Evolutionary conservation across 2,797 vertebrate species (phyloP).

Genomic region (Characodon lateralis): DNA sequence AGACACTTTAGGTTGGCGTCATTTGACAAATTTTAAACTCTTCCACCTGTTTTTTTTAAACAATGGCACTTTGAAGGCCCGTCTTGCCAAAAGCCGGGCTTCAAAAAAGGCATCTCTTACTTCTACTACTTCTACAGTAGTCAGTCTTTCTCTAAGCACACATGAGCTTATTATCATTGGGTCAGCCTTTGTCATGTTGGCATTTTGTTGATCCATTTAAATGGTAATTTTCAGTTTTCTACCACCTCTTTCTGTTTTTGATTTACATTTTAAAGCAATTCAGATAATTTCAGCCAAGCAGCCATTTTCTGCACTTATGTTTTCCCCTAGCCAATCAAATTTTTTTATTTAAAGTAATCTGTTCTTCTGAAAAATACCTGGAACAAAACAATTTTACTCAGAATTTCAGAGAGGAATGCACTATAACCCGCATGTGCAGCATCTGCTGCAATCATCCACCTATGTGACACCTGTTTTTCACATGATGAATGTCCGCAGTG

Average conservation of each 20-base stretch:
- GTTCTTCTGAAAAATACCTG: neutral
- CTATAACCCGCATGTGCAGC: no score
- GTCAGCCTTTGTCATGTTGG: no score
- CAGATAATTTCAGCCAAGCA: neutral
- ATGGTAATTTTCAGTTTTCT: no score
- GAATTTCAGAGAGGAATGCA: neutral
- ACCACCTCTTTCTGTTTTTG: no score
- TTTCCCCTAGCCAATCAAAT: neutral
- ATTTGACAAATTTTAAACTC: no score
- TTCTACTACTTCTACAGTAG: no score
- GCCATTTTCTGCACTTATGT: neutral
- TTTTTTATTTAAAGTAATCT: neutral
- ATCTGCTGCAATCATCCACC: neutral
- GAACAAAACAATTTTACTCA: neutral
- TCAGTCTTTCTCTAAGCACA: no score
- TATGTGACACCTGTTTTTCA: neutral
- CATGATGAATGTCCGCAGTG: neutral
- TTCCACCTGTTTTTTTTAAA: no score
- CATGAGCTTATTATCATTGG: neutral
- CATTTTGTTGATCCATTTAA: no score
- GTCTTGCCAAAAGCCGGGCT: no score
- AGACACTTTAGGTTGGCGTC: neutral
- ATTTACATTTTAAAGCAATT: neutral
- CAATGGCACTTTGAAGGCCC: no score
- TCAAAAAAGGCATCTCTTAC: no score